Evolutionary conservation across 2,113 vertebrate genomes (phyloP).

Genomic region (Psilopsiagon aymara): DNA sequence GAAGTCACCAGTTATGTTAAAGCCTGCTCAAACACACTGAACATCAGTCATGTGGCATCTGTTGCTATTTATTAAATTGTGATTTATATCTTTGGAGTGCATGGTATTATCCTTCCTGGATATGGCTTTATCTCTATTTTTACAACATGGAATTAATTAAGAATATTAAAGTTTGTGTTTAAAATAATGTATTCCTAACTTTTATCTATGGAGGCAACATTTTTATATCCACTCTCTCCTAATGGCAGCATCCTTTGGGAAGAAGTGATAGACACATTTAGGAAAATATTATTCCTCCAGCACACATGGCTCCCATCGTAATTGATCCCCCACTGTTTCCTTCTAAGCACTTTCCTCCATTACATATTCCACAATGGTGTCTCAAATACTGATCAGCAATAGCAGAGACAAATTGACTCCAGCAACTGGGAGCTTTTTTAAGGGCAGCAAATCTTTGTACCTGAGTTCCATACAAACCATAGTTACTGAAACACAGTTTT

Average conservation of each 20-base stretch:
- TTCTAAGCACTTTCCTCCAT: conserved; percentile 23
- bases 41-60: not conserved
- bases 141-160: conserved; percentile 30
- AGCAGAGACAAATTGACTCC: conserved; percentile 32
- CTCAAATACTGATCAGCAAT: not conserved
- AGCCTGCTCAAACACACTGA: not conserved
- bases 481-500: not conserved
- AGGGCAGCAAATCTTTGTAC: not conserved
- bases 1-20: not conserved
- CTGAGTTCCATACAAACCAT: not conserved
- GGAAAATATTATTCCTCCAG: conserved; percentile 42
- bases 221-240: conserved; percentile 1
- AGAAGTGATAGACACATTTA: conserved; percentile 35
- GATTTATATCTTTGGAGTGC: conserved; percentile 4
- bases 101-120: not conserved
- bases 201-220: not conserved
- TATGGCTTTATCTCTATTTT: conserved; percentile 33
- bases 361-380: conserved; percentile 2
- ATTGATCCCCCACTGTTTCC: conserved; percentile 4
- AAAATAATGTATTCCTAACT: not conserved
- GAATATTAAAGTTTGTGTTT: not conserved
- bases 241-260: conserved; percentile 29
- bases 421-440: not conserved
- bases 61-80: conserved; percentile 35
- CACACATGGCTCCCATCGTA: conserved; percentile 51